Conservation (phyloP, 2,113 vertebrate species). For the Pseudonaja textilis region DNA sequence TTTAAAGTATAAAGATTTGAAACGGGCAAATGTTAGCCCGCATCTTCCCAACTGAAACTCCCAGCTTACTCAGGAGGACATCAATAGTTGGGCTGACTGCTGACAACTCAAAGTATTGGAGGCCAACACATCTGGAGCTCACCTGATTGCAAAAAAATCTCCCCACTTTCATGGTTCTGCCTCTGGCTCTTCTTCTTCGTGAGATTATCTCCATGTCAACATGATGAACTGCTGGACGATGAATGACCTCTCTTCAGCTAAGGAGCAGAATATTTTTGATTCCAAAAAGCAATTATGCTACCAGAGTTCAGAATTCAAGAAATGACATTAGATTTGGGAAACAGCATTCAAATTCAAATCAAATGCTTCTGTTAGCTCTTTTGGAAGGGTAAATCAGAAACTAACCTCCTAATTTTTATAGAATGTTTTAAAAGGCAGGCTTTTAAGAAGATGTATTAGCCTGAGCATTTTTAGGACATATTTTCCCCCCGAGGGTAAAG, state of each 20-base stretch:
- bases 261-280: neutral
- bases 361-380: neutral
- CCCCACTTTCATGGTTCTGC: neutral
- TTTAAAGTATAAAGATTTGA: neutral
- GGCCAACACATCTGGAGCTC: neutral
- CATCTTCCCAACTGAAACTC: neutral
- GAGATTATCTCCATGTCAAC: neutral
- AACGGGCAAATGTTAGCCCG: neutral
- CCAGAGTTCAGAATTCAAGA: neutral
- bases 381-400: neutral
- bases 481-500: neutral
- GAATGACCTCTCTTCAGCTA: neutral
- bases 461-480: neutral
- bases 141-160: neutral
- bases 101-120: neutral
- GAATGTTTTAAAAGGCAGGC: neutral
- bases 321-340: neutral
- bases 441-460: neutral
- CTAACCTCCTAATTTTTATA: neutral
- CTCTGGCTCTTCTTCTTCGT: neutral
- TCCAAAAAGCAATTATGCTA: neutral
- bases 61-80: neutral
- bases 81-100: neutral
- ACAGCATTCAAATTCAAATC: too few species aligned
- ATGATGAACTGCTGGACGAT: neutral